Evolutionary conservation across 37 sponge, comb jelly and placozoan genomes (phyloP).

Genomic region (Dysidea cf. avara): DNA sequence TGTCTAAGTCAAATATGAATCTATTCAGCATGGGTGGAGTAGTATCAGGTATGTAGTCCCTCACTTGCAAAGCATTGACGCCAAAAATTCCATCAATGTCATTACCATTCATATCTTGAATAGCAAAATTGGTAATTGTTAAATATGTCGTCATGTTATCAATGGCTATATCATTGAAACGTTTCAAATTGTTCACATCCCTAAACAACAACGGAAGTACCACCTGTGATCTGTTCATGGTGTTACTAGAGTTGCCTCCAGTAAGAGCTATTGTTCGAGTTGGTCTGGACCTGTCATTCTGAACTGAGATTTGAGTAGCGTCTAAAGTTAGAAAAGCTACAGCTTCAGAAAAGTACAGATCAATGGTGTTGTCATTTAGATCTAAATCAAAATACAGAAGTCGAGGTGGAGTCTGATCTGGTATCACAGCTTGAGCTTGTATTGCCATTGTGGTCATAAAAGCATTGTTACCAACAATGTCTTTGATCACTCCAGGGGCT

Average conservation of each 20-base stretch:
- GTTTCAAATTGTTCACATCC: conserved; percentile 32
- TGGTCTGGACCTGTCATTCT: conserved; percentile 23
- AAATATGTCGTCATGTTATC: conserved; percentile 53
- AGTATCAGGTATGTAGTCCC: conserved; percentile 71
- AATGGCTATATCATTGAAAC: conserved; percentile 19
- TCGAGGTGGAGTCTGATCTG: conserved; percentile 56
- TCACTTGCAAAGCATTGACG: conserved; percentile 56
- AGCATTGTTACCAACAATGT: conserved; percentile 59
- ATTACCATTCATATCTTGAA: conserved; percentile 75
- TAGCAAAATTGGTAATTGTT: conserved; percentile 66
- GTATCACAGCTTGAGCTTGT: conserved; percentile 20
- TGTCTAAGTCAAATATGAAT: conserved; percentile 61
- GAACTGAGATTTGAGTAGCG: conserved; percentile 43
- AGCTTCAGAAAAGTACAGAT: conserved; percentile 67
- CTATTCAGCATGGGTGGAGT: conserved; percentile 59
- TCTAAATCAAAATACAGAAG: conserved; percentile 65
- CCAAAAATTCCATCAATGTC: conserved; percentile 51
- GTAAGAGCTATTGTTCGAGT: not conserved
- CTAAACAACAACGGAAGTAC: not conserved
- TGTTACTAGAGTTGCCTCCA: not conserved
- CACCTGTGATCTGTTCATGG: conserved; percentile 33
- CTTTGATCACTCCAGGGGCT: conserved; percentile 43
- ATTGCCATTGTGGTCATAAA: conserved; percentile 7
- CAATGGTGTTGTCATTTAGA: conserved; percentile 45
- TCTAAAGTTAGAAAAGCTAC: conserved; percentile 39